Conservation (phyloP, 2,888 invertebrate genomes). For the Eurytoma californica region DNA sequence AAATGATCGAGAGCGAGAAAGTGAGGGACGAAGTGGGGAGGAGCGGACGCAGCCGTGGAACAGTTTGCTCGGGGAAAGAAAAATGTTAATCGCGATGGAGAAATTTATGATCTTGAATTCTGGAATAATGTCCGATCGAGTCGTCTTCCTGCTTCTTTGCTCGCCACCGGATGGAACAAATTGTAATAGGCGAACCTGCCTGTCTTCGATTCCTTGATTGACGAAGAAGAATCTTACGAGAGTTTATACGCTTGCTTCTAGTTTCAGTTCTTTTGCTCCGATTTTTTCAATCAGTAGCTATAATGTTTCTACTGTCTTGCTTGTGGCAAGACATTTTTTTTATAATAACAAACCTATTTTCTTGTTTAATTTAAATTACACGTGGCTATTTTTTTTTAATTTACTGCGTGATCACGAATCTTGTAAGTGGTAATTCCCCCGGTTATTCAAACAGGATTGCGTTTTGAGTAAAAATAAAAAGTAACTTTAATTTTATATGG, state of each 20-base stretch:
- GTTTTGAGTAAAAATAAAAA: too few species aligned
- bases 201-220: neutral
- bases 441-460: too few species aligned
- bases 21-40: neutral
- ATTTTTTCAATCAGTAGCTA: neutral
- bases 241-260: neutral
- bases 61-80: neutral
- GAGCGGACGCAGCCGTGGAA: too few species aligned
- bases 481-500: too few species aligned
- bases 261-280: neutral
- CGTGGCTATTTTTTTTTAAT: too few species aligned
- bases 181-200: conserved; percentile 34
- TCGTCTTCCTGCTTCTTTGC: conserved; percentile 13
- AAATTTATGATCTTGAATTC: conserved; percentile 50
- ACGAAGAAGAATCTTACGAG: conserved; percentile 35
- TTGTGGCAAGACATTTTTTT: too few species aligned
- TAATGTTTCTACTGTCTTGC: too few species aligned
- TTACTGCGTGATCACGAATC: too few species aligned
- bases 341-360: too few species aligned
- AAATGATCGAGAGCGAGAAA: conserved; percentile 11
- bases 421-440: too few species aligned
- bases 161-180: conserved; percentile 23
- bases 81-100: conserved; percentile 51
- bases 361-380: too few species aligned
- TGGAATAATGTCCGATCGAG: conserved; percentile 43